These are phyloP conservation scores for Sebastolobus alascanus DNA, from an alignment of 2,797 vertebrate species.

Conservation along the genomic window DNA sequence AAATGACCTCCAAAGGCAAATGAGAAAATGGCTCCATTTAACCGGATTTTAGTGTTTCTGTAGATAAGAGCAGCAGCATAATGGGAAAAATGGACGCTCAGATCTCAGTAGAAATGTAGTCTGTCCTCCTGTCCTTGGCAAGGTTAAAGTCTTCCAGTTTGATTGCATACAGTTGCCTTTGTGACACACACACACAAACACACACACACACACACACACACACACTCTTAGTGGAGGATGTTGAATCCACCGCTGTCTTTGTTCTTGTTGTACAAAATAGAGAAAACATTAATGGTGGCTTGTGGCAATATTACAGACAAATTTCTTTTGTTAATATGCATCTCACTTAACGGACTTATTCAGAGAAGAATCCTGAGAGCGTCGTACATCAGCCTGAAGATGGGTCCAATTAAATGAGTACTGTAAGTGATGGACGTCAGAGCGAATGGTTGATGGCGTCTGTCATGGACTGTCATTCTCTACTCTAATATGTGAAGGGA, in stretches of 20 bases:
- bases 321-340: conserved; percentile 56
- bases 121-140: conserved; percentile 74
- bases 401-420: conserved; percentile 43
- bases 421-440: conserved; percentile 42
- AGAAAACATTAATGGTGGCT: conserved; percentile 71
- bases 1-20: conserved; percentile 84
- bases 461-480: conserved; percentile 47
- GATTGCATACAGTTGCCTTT: conserved; percentile 67
- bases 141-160: conserved; percentile 75
- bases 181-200: conserved; percentile 22
- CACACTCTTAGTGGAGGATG: conserved; percentile 24
- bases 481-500: conserved; percentile 76
- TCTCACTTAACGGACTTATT: conserved; percentile 57
- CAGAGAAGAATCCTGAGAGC: conserved; percentile 41
- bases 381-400: conserved; percentile 42
- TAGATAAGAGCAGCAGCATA: conserved; percentile 82
- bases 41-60: conserved; percentile 84
- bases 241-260: conserved; percentile 48
- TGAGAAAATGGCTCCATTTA: conserved; percentile 85
- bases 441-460: conserved; percentile 35
- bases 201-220: conserved; percentile 17
- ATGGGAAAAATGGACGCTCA: conserved; percentile 77
- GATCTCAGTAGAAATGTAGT: conserved; percentile 75
- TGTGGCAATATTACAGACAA: conserved; percentile 76
- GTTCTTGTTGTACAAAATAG: conserved; percentile 62